Evolutionary conservation across 2,888 invertebrate genomes (phyloP), one percentile per base, ranked within the genome.

Genomic region (Argyresthia albistria): DNA sequence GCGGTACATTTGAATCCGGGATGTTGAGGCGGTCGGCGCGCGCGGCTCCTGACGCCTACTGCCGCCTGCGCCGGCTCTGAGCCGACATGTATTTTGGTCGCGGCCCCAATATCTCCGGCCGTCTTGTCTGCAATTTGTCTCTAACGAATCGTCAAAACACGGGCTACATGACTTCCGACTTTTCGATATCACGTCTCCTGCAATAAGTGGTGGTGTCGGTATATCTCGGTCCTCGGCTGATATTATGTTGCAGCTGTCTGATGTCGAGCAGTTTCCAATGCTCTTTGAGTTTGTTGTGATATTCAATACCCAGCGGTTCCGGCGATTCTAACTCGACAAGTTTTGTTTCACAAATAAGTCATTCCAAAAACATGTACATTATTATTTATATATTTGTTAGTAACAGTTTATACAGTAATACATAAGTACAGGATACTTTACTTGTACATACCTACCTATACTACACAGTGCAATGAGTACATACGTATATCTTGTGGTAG

Each of bases 121-220:
- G 82, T 74, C 75, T 78, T 72, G 81, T 83, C 78, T 76, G 80
- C 83, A 70, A 84, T 86, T 78, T 82, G 79, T 86, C 80, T 86
- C 79, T 60, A 66, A 72, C 73, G 70, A 77, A 79, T 84, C 83
- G 73, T 81, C 80, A 80, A 79, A 80, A 82, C 77, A 78, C 69
- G 74, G 61, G 63, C 58, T 64, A 63, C 64, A 67, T 54, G 25
- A 65, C 76, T 81, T 82, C 80, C 79, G 80, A 78, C 74, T 73
- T 62, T 69, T 66, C 57, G 69, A 73, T 62, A 70, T 73, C 25
- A 35, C 35, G 16, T 43, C 35, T 25, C 15, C 15, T 39, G 9
- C 15, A 68, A 67, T 71, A 57, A 60, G 47, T 51, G 55, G 55
- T 57, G 51, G 59, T 54, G 64, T 59, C 65, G 68, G 67, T 25